These are phyloP conservation scores for Oscheius myriophilus DNA, from an alignment of 2,888 invertebrate species.

Conservation along the genomic window DNA sequence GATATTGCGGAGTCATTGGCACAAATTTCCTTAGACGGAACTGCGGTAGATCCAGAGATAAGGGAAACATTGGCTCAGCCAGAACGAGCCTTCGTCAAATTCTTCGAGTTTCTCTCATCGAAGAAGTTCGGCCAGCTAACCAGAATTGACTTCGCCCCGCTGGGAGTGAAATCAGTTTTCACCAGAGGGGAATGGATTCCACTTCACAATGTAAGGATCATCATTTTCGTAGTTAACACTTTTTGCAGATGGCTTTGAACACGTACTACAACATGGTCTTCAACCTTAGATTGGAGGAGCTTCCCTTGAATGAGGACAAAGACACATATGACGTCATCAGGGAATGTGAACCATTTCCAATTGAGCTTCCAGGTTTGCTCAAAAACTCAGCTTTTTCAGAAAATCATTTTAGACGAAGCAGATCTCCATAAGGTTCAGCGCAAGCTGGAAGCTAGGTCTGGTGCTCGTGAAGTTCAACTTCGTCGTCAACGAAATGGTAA, in stretches of 20 bases:
- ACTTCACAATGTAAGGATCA: slow-evolving; percentile 33
- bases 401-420: not conserved
- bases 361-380: slow-evolving; percentile 42
- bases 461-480: slow-evolving; percentile 14
- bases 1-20: not conserved
- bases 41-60: no score
- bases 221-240: not conserved
- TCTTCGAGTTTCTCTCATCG: slow-evolving; percentile 48
- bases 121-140: slow-evolving; percentile 42
- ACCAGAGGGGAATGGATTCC: slow-evolving; percentile 45
- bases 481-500: not conserved
- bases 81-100: slow-evolving; percentile 18
- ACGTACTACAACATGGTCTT: slow-evolving; percentile 51
- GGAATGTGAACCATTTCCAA: slow-evolving; percentile 49
- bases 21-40: not conserved
- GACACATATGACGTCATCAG: slow-evolving; percentile 26
- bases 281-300: slow-evolving; percentile 52
- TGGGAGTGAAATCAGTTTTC: slow-evolving; percentile 40
- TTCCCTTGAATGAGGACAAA: slow-evolving; percentile 41
- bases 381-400: not conserved
- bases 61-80: not conserved
- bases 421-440: slow-evolving; percentile 21
- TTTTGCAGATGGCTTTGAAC: slow-evolving; percentile 18
- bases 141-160: slow-evolving; percentile 31
- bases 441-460: slow-evolving; percentile 36